These are phyloP conservation scores for Acanthochromis polyacanthus DNA, from an alignment of 2,113 vertebrate species.

Conservation along the genomic window DNA sequence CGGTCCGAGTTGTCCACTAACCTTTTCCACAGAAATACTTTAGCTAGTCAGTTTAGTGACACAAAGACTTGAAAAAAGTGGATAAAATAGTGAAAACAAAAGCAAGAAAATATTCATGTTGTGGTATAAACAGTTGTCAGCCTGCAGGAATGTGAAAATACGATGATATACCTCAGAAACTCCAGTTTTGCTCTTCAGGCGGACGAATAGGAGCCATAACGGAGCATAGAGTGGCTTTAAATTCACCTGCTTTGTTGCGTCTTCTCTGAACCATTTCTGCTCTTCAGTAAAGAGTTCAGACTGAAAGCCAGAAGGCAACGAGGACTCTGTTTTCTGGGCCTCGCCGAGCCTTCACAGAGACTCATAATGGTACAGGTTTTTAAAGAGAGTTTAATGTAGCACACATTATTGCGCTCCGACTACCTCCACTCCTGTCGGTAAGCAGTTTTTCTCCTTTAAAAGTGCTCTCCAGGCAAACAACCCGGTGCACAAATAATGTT, in stretches of 20 bases:
- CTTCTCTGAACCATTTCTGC: slow-evolving; percentile 1
- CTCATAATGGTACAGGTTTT: slow-evolving; percentile 22
- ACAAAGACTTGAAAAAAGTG: too few relatives aligned
- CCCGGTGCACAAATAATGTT: slow-evolving; percentile 54
- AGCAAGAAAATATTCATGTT: too few relatives aligned
- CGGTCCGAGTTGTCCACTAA: too few relatives aligned
- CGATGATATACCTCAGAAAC: too few relatives aligned
- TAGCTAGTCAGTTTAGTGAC: too few relatives aligned
- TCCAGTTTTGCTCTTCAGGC: neutral
- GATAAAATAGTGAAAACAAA: too few relatives aligned
- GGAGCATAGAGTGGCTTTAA: neutral
- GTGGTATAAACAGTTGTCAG: too few relatives aligned
- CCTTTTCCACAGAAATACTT: too few relatives aligned
- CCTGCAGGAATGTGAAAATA: too few relatives aligned
- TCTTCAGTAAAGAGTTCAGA: slow-evolving; percentile 8
- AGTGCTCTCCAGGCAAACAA: slow-evolving; percentile 62
- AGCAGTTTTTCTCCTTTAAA: slow-evolving; percentile 39
- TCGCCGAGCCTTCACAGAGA: neutral
- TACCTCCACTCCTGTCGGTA: slow-evolving; percentile 13
- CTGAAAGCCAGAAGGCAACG: neutral
- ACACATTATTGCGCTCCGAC: slow-evolving; percentile 37
- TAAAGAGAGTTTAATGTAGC: slow-evolving; percentile 43
- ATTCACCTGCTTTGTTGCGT: neutral
- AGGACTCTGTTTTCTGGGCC: slow-evolving; percentile 10
- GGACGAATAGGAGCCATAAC: neutral